These are phyloP conservation scores for Rhodeus uyekii DNA, from an alignment of 2,797 vertebrate genomes.

Conservation along the genomic window DNA sequence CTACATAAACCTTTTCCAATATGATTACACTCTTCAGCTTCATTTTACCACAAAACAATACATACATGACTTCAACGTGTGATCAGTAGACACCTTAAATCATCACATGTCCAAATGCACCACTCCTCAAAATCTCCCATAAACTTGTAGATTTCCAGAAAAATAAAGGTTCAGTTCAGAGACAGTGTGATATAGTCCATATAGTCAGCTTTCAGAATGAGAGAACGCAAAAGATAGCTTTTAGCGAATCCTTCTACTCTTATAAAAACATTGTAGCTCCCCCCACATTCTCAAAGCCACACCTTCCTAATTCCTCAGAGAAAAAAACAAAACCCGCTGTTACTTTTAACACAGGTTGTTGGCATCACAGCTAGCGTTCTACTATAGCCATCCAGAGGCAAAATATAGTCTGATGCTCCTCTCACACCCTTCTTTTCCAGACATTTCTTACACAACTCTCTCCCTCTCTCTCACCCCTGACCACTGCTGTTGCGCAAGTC, in stretches of 20 bases:
- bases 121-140: background rate
- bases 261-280: conserved; percentile 64
- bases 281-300: conserved; percentile 32
- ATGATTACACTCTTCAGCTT: background rate
- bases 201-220: background rate
- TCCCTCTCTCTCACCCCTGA: conserved; percentile 63
- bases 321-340: background rate
- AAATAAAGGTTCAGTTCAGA: conserved; percentile 45
- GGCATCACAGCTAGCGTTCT: conserved; percentile 60
- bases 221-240: conserved; percentile 1
- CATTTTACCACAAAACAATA: background rate
- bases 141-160: background rate
- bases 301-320: background rate
- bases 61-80: background rate
- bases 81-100: background rate
- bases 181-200: conserved; percentile 43
- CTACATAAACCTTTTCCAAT: background rate
- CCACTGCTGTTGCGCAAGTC: conserved; percentile 78
- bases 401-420: conserved; percentile 70
- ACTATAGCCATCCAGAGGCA: conserved; percentile 68
- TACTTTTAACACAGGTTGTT: conserved; percentile 34
- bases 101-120: background rate
- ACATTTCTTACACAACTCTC: conserved; percentile 58
- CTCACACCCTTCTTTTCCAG: conserved; percentile 46
- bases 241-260: conserved; percentile 60